These are phyloP conservation scores for Junonia oenone DNA, from an alignment of 2,888 invertebrate species.

Conservation along the genomic window DNA sequence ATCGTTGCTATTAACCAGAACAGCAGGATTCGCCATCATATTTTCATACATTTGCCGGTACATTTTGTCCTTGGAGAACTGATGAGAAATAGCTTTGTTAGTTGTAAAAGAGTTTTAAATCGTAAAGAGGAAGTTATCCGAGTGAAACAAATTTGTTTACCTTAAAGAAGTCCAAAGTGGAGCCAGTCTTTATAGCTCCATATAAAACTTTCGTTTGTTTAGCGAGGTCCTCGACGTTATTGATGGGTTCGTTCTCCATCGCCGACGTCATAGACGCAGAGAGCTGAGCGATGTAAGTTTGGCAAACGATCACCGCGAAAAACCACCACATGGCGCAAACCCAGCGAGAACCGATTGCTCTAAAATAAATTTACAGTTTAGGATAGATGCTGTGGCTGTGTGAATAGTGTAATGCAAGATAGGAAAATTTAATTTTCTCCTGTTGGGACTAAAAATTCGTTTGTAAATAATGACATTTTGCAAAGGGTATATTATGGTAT, in stretches of 20 bases:
- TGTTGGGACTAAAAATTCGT: too few relatives aligned
- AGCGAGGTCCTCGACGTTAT: slow-evolving; percentile 93
- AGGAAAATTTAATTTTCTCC: too few relatives aligned
- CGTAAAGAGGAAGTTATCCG: neutral
- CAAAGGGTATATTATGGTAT: too few relatives aligned
- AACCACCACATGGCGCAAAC: slow-evolving; percentile 97
- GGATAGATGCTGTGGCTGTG: too few relatives aligned
- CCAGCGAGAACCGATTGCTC: slow-evolving; percentile 79
- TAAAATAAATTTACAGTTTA: slow-evolving; percentile 1
- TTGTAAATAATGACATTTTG: too few relatives aligned
- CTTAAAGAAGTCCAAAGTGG: slow-evolving; percentile 92
- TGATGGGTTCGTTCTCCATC: slow-evolving; percentile 90
- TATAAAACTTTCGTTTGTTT: slow-evolving; percentile 95
- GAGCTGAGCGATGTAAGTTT: slow-evolving; percentile 95
- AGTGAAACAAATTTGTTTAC: slow-evolving; percentile 40
- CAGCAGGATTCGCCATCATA: slow-evolving; percentile 89
- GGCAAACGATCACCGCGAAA: slow-evolving; percentile 93
- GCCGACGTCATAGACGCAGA: slow-evolving; percentile 95
- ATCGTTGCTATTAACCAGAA: slow-evolving; percentile 87
- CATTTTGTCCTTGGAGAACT: slow-evolving; percentile 88
- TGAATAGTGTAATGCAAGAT: too few relatives aligned
- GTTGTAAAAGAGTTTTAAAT: neutral
- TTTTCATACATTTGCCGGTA: slow-evolving; percentile 94
- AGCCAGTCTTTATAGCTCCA: slow-evolving; percentile 90
- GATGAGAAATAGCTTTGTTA: neutral